Evolutionary conservation across 2,113 vertebrate genomes (phyloP), one percentile per base, ranked within the genome.

Genomic region (Reinhardtius hippoglossoides): DNA sequence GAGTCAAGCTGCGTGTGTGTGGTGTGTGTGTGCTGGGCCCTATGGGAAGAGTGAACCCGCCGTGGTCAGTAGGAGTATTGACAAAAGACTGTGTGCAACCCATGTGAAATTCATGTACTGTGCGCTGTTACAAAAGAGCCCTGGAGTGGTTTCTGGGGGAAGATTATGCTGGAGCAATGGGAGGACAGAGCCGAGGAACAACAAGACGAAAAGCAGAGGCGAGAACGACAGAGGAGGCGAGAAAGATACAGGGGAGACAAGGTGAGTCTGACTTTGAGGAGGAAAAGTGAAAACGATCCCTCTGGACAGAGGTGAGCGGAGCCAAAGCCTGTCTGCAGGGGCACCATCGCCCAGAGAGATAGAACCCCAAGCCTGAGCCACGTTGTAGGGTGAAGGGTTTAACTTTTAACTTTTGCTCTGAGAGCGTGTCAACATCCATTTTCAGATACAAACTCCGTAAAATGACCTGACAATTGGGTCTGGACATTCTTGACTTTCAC

Each of bases 61-160:
- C 18, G 20, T 58, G 82, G 81, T 83, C 81, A 76, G 74, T 58
- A 55, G 72, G 68, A 64, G 74, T 82, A 82, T 84, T 86, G 71
- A 85, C 63, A 68, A 62, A 81, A 67, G 76, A 64, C 81, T 71
- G 60, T 74, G 76, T 76, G 68, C 72, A 77, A 71, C 67, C 73
- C 52, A 85, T 90, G 85, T 89, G 86, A 90, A 87, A 91, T 91
- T 85, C 77, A 91, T 89, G 66, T 71, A 48, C 71, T 66, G 60
- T 40, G 61, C 76, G 72, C 84, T 68, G 67, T 72, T 74, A 83
- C 70, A 76, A 88, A 83, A 79, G 76, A 83, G 54, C 5, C 46
- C 42, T n/a, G 55, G 67, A 67, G 64, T 63, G 78, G 82, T 76
- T 86, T 81, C 76, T 55, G 18, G 71, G 59, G 81, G 57, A 59